These are phyloP conservation scores for Aphis craccivora DNA, from an alignment of 1,140 invertebrate species.

Conservation along the genomic window DNA sequence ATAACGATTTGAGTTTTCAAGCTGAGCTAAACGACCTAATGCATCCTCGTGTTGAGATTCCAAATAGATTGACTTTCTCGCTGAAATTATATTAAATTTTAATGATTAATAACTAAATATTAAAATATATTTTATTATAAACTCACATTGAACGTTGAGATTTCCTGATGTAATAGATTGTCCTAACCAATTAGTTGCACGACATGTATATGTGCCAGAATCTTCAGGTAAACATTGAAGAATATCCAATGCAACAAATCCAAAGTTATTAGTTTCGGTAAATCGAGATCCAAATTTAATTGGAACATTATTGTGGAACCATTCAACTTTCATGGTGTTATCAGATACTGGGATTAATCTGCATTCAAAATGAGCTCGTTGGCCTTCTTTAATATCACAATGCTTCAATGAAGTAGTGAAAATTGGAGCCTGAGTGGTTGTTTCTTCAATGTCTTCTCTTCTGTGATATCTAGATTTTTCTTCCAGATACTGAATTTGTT, in stretches of 20 bases:
- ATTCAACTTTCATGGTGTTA: slow-evolving; percentile 95
- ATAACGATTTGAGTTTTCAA: slow-evolving; percentile 83
- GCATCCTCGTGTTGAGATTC: slow-evolving; percentile 86
- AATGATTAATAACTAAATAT: not conserved
- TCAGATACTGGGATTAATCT: slow-evolving; percentile 95
- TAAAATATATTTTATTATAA: not conserved
- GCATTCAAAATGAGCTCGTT: slow-evolving; percentile 95
- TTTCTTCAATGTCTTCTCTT: slow-evolving; percentile 78
- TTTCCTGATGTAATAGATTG: slow-evolving; percentile 85
- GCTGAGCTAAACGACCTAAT: slow-evolving; percentile 78
- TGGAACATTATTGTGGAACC: slow-evolving; percentile 93
- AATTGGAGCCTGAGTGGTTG: slow-evolving; percentile 85
- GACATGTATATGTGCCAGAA: slow-evolving; percentile 88
- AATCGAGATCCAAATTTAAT: slow-evolving; percentile 88
- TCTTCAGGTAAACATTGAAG: slow-evolving; percentile 91
- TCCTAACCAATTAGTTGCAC: slow-evolving; percentile 84
- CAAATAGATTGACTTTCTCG: slow-evolving; percentile 84
- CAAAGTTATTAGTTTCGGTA: slow-evolving; percentile 92
- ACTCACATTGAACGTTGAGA: slow-evolving; percentile 76
- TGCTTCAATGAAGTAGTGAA: slow-evolving; percentile 91
- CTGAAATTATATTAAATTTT: slow-evolving; percentile 61
- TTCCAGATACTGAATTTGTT: slow-evolving; percentile 88
- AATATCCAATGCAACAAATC: slow-evolving; percentile 92
- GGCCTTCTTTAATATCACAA: slow-evolving; percentile 92
- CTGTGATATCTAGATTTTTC: slow-evolving; percentile 80